Base-by-base conservation (phyloP, 2,888 invertebrate genomes). In the Yponomeuta sedellus region DNA sequence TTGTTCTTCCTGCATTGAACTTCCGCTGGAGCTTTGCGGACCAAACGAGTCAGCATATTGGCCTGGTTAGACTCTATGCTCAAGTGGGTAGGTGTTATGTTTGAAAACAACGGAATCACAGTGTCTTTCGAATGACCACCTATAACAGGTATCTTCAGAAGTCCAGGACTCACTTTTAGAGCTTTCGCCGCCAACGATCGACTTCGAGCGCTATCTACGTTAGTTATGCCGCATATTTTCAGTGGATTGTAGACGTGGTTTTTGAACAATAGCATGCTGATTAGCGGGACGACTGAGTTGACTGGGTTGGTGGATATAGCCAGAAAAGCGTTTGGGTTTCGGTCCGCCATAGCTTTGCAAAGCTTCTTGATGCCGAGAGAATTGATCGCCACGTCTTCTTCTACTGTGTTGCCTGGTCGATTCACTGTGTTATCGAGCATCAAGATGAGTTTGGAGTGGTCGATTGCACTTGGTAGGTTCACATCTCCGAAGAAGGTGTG, bases 51-150 rank as follows among this genome's bases (percentile, higher is more conserved):
- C 22, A 86, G 68, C 28, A 76, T 77, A 66, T 83, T 78, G 12
- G 80, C 81, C 75, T 80, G 76, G 56, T 69, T 69, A 6, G 71
- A 66, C 68, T 80, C 75, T 22, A 86, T 39, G 34, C 25, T 56
- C 57, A 74, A 74, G 56, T 70, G 70, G 1, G 68, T 61, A 0
- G 85, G 85, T 2, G 71, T 66, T 61, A 86, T 69, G 71, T 80
- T 82, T 1, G 86, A 86, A 73, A 85, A 86, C 34, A 87, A 68
- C 5, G 86, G 87, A 65, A 86, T 73, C 52, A 85, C 78, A 2
- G 86, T 85, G 1, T 83, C 76, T 19, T 83, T 83, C 0, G 86
- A 86, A 71, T 86, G 84, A 0, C 86, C 87, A 64, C 87, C 84
- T 19, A 87, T 79, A 0, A 86, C 83, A 16, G 86, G 87, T 40